Percentiles rank a stretch among this genome's conserved stretches.
Evolutionary conservation across 1,140 invertebrate species (phyloP).

Genomic region (Chrysoperla carnea): DNA sequence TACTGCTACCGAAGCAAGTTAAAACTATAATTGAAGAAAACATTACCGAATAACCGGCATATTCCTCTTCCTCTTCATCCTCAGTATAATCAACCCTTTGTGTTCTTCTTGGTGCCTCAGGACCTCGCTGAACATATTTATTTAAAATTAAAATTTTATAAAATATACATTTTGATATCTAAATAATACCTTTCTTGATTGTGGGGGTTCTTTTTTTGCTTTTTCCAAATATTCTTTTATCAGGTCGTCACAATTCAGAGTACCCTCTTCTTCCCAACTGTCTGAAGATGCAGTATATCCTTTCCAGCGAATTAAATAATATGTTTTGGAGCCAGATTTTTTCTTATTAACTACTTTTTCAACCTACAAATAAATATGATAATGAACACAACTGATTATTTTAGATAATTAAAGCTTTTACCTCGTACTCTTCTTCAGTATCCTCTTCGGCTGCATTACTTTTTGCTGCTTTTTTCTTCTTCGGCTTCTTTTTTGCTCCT

Average conservation of each 20-base stretch:
- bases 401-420: neutral
- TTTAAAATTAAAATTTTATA: too few species aligned
- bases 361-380: conserved; percentile 28
- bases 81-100: conserved; percentile 5
- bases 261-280: conserved; percentile 64
- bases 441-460: neutral
- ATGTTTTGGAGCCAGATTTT: conserved; percentile 40
- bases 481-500: neutral
- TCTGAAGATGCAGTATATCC: conserved; percentile 53
- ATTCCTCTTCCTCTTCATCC: conserved; percentile 7
- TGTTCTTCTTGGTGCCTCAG: neutral
- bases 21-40: too few species aligned
- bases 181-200: too few species aligned
- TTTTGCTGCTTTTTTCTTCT: neutral
- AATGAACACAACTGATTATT: neutral
- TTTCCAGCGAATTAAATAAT: conserved; percentile 69
- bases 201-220: conserved; percentile 8
- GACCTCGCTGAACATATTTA: too few species aligned
- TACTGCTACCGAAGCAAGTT: conserved; percentile 5
- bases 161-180: too few species aligned
- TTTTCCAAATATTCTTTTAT: conserved; percentile 34
- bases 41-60: too few species aligned
- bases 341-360: conserved; percentile 50
- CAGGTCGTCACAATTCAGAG: conserved; percentile 46
- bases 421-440: neutral